Percentiles rank a stretch among this genome's conserved stretches.
Evolutionary conservation across 1,140 invertebrate genomes (phyloP).

Genomic region (Eupristina koningsbergeri): DNA sequence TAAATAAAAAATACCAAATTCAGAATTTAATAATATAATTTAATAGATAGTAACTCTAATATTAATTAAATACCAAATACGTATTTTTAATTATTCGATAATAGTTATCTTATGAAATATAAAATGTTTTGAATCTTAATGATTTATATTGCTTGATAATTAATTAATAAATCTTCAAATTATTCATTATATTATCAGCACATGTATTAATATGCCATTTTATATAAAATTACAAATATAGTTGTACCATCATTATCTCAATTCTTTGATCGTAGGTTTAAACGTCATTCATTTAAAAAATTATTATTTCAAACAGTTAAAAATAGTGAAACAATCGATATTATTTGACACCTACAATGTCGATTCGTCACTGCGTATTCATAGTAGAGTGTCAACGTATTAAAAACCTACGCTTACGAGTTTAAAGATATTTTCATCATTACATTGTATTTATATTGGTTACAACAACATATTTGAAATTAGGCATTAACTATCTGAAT

Average conservation of each 20-base stretch:
- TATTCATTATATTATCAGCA: too few species aligned
- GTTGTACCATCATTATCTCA: not conserved
- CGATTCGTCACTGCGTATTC: not conserved
- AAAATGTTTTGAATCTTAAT: too few species aligned
- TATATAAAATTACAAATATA: not conserved
- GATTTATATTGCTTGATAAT: too few species aligned
- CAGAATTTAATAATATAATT: too few species aligned
- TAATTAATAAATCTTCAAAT: too few species aligned
- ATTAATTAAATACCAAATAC: too few species aligned
- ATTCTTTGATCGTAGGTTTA: not conserved
- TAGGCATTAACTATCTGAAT: not conserved
- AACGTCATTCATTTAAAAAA: not conserved
- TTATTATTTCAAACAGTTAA: not conserved
- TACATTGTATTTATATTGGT: too few species aligned
- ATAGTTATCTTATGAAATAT: too few species aligned
- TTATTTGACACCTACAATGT: not conserved
- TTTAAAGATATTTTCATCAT: not conserved
- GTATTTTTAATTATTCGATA: too few species aligned
- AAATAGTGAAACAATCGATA: not conserved
- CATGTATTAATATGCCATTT: too few species aligned
- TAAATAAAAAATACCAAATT: too few species aligned
- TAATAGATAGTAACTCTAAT: too few species aligned
- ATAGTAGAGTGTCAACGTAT: not conserved
- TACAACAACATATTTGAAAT: not conserved
- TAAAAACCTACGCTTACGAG: not conserved